A percentile compares a stretch with the other conserved stretches of the same genome.
Evolutionary conservation across 2,888 invertebrate genomes (phyloP).

Genomic region (Tanypteryx hageni): DNA sequence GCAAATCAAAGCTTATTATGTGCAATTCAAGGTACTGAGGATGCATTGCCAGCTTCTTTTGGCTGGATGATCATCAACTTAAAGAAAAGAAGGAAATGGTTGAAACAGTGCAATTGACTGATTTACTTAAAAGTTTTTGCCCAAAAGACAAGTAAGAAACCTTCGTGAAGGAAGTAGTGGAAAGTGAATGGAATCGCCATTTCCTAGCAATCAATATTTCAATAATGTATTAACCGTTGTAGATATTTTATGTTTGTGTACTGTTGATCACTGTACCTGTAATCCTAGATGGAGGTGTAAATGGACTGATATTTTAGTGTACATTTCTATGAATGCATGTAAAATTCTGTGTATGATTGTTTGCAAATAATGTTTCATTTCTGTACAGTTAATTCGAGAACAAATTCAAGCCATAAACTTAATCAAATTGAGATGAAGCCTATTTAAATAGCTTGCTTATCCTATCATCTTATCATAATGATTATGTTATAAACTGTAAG

Average conservation of each 20-base stretch:
- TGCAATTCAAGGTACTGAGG: not conserved
- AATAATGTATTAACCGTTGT: constrained; percentile 60
- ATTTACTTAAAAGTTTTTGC: not conserved
- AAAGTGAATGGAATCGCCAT: not conserved
- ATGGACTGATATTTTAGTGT: constrained; percentile 47
- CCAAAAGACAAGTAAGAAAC: not conserved
- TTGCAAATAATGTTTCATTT: constrained; percentile 38
- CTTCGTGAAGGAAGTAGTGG: not conserved
- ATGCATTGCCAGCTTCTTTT: not conserved
- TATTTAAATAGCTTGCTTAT: constrained; percentile 42
- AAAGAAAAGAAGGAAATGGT: not conserved
- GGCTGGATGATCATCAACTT: not conserved
- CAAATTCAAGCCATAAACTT: constrained; percentile 8
- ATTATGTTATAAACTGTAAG: constrained; percentile 42
- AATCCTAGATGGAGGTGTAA: constrained; percentile 59
- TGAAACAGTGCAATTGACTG: not conserved
- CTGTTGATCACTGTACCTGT: constrained; percentile 59
- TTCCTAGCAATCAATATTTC: constrained; percentile 49
- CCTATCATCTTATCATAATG: constrained; percentile 29
- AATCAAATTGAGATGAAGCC: constrained; percentile 23
- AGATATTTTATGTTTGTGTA: constrained; percentile 62
- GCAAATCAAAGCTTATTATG: not conserved
- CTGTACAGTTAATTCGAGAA: constrained; percentile 51
- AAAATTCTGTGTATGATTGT: constrained; percentile 52
- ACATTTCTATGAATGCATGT: constrained; percentile 55